Percentiles rank a stretch among this genome's conserved stretches.
Evolutionary conservation across 2,888 invertebrate genomes (phyloP).

Genomic region (Chrysolina haemoptera): DNA sequence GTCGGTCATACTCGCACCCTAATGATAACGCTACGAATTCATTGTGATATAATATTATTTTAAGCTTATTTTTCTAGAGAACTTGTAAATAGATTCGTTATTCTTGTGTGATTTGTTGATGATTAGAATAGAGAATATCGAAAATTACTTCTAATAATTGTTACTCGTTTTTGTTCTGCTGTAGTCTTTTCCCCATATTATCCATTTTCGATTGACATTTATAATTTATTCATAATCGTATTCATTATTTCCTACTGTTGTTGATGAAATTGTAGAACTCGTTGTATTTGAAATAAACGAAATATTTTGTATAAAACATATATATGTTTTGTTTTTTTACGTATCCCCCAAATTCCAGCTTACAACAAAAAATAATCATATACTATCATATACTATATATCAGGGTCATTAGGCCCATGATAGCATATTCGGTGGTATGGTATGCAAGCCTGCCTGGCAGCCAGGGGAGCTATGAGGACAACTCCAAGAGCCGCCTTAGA

Average conservation of each 20-base stretch:
- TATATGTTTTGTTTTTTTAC: too few relatives aligned
- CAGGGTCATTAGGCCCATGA: too few relatives aligned
- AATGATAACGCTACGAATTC: slow-evolving; percentile 19
- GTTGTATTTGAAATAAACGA: slow-evolving; percentile 9
- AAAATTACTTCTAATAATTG: neutral
- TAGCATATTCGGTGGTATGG: too few relatives aligned
- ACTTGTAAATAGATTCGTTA: slow-evolving; percentile 28
- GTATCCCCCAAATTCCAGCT: too few relatives aligned
- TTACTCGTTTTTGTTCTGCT: neutral
- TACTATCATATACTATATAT: too few relatives aligned
- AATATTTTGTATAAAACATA: slow-evolving; percentile 5
- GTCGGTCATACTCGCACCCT: neutral
- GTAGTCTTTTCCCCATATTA: neutral
- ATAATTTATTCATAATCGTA: neutral
- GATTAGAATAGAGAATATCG: slow-evolving; percentile 3
- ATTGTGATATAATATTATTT: slow-evolving; percentile 31
- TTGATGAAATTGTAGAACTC: neutral
- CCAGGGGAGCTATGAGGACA: too few relatives aligned
- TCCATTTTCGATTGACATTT: neutral
- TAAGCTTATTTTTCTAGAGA: slow-evolving; percentile 14
- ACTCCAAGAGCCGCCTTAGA: too few relatives aligned
- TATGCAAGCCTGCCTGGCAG: too few relatives aligned
- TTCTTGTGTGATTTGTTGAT: slow-evolving; percentile 26
- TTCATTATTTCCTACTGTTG: neutral
- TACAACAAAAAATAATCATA: too few relatives aligned